phyloP scores from a whole-genome alignment of 2,888 invertebrate genomes.

The Spodoptera picta region DNA sequence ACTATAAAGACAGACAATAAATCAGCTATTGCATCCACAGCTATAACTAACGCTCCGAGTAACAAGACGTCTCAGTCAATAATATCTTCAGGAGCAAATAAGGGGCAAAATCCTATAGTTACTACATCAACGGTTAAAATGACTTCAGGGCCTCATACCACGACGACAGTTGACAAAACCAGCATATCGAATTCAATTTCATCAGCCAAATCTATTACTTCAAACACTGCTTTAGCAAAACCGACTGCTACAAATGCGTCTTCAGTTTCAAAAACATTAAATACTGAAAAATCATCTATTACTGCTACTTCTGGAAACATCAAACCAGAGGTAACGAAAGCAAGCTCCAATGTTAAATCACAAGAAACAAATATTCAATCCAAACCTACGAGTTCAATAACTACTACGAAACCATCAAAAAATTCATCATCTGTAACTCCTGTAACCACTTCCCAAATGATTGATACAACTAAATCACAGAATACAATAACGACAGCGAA shows the following conservation, averaged over 20 bases:
- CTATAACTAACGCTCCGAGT: background rate
- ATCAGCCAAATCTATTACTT: conserved; percentile 32
- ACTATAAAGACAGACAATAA: background rate
- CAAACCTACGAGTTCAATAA: conserved; percentile 20
- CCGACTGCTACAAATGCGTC: conserved; percentile 1
- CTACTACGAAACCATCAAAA: conserved; percentile 32
- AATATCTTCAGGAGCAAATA: conserved; percentile 5
- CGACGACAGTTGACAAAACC: conserved; percentile 9
- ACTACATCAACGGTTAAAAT: conserved; percentile 13
- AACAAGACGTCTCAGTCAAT: background rate
- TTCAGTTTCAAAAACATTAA: conserved; percentile 5
- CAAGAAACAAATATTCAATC: conserved; percentile 24
- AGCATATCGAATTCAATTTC: conserved; percentile 25
- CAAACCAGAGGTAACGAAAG: conserved; percentile 22
- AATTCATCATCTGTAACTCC: conserved; percentile 22
- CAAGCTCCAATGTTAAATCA: conserved; percentile 36
- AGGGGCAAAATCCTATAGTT: conserved; percentile 1
- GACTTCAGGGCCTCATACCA: background rate
- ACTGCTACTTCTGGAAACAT: conserved; percentile 31
- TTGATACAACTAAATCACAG: conserved; percentile 18
- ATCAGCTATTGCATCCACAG: background rate
- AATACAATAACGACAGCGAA: conserved; percentile 19
- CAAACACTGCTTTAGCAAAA: conserved; percentile 17
- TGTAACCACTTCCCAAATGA: conserved; percentile 27
- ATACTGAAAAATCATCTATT: conserved; percentile 19